Percentiles rank a stretch among this genome's conserved stretches.
phyloP scores from a whole-genome alignment of 2,888 invertebrate genomes.

The Odontothrips loti region DNA sequence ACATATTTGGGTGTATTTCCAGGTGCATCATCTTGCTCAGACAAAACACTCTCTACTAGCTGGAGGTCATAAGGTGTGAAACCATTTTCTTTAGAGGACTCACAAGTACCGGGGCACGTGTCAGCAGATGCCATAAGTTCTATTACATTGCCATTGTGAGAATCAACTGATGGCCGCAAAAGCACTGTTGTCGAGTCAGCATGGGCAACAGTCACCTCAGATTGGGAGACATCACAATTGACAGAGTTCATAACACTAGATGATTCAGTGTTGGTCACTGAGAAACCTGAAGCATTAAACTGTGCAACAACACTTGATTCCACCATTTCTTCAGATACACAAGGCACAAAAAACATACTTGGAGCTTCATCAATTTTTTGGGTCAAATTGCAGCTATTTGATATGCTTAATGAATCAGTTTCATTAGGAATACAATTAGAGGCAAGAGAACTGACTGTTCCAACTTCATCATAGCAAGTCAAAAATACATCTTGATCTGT shows the following conservation, averaged over 20 bases:
- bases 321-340: not conserved
- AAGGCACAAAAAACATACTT: not conserved
- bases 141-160: not conserved
- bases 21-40: not conserved
- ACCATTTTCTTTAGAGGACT: not conserved
- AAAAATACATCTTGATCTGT: slow-evolving; percentile 3
- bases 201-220: not conserved
- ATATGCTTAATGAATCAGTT: not conserved
- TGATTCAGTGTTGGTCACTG: not conserved
- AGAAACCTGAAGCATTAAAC: not conserved
- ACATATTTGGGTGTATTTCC: not conserved
- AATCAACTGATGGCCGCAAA: not conserved
- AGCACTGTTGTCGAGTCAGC: not conserved
- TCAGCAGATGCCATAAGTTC: not conserved
- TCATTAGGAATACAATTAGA: not conserved
- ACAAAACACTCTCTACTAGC: not conserved
- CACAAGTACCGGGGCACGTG: not conserved
- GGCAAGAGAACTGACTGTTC: not conserved
- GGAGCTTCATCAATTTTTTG: not conserved
- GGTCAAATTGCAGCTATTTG: not conserved
- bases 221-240: not conserved
- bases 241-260: not conserved
- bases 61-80: not conserved
- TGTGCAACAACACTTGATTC: not conserved
- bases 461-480: not conserved